A percentile compares a stretch with the other conserved stretches of the same genome.
Evolutionary conservation across 2,113 vertebrate genomes (phyloP).

Genomic region (Fulmarus glacialis): DNA sequence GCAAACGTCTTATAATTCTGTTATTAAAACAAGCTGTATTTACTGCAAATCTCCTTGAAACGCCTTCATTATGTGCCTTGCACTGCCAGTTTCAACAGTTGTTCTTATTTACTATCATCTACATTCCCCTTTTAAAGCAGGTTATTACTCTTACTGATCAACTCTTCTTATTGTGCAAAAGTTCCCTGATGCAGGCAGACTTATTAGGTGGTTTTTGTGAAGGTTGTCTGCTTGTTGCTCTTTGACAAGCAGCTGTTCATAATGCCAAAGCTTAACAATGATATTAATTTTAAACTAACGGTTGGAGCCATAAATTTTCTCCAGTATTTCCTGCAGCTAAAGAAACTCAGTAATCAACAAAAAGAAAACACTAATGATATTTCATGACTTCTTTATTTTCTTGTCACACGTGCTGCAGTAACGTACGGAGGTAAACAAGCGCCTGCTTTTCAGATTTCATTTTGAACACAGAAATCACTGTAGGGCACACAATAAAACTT

Average conservation of each 20-base stretch:
- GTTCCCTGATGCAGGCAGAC: not conserved
- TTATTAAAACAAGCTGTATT: not conserved
- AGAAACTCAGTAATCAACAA: slow-evolving; percentile 64
- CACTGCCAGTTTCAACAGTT: not conserved
- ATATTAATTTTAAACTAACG: slow-evolving; percentile 67
- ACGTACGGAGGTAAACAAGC: not conserved
- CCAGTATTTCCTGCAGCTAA: slow-evolving; percentile 35
- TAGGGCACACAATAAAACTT: slow-evolving; percentile 15
- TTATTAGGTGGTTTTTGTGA: slow-evolving; percentile 39
- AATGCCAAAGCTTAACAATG: slow-evolving; percentile 55
- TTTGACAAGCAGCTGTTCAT: slow-evolving; percentile 30
- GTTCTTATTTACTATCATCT: slow-evolving; percentile 3
- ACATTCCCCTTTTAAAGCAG: not conserved
- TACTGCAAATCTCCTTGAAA: not conserved
- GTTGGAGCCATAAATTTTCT: slow-evolving; percentile 66
- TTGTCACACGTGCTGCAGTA: slow-evolving; percentile 19
- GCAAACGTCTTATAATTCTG: not conserved
- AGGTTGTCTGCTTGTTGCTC: slow-evolving; percentile 28
- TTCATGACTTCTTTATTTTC: slow-evolving; percentile 59
- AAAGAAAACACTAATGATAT: slow-evolving; percentile 67
- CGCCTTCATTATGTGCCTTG: not conserved
- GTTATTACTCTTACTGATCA: slow-evolving; percentile 25
- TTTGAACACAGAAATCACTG: not conserved
- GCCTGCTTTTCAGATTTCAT: slow-evolving; percentile 16
- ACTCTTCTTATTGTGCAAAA: not conserved